A percentile compares a stretch with the other conserved stretches of the same genome.
Conservation (phyloP, 1,140 invertebrate genomes). For the Drosophila setifemur region DNA sequence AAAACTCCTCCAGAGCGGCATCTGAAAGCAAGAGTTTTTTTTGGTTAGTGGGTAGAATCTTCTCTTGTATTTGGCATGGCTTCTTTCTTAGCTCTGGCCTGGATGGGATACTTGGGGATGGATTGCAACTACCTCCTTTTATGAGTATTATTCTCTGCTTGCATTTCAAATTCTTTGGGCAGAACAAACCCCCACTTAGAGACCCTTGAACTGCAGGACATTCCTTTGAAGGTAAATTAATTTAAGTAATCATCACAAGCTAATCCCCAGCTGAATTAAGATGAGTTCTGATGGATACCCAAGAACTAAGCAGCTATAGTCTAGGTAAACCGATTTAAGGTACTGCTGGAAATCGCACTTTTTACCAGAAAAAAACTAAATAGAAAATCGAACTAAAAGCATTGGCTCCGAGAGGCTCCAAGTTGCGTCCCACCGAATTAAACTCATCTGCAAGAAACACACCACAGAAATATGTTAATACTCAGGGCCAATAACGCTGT, state of each 20-base stretch:
- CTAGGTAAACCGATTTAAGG: not conserved
- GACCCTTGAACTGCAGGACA: not conserved
- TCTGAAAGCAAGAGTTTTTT: slow-evolving; percentile 9
- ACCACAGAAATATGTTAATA: slow-evolving; percentile 53
- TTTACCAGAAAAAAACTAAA: not conserved
- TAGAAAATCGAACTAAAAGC: slow-evolving; percentile 31
- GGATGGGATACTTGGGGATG: not conserved
- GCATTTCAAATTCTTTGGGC: slow-evolving; percentile 9
- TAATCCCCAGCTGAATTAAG: not conserved
- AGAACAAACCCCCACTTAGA: not conserved
- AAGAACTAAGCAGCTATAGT: slow-evolving; percentile 1
- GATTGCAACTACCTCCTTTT: not conserved
- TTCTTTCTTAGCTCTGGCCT: slow-evolving; percentile 34
- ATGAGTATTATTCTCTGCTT: slow-evolving; percentile 14
- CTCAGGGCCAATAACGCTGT: not conserved
- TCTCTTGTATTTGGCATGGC: slow-evolving; percentile 27
- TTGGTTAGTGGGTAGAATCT: slow-evolving; percentile 24
- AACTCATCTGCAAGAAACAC: slow-evolving; percentile 53
- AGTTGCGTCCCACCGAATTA: slow-evolving; percentile 25
- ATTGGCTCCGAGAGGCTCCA: slow-evolving; percentile 39
- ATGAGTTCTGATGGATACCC: not conserved
- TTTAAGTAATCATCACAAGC: not conserved
- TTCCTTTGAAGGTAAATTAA: too few species aligned
- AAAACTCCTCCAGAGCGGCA: slow-evolving; percentile 4
- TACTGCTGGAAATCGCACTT: slow-evolving; percentile 15